A percentile compares a stretch with the other conserved stretches of the same genome.
Conservation (phyloP, 2,797 vertebrate genomes). For the Siniperca scherzeri region DNA sequence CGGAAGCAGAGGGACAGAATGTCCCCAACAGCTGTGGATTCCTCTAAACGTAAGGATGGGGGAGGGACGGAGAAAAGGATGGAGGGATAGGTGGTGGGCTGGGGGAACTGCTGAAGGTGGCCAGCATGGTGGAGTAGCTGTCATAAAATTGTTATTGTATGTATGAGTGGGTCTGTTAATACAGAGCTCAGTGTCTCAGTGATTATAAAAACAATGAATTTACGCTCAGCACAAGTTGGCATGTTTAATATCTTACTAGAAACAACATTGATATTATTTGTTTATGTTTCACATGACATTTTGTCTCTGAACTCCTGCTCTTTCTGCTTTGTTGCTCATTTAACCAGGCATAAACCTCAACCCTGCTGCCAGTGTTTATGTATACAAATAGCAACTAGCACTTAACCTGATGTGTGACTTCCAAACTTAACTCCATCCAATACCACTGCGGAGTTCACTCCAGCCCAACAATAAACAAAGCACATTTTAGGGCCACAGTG, state of each 20-base stretch:
- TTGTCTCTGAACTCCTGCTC: constrained; percentile 34
- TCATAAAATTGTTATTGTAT: neutral
- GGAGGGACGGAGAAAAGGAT: constrained; percentile 23
- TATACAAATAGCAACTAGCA: constrained; percentile 65
- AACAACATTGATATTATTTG: constrained; percentile 11
- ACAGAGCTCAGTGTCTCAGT: neutral
- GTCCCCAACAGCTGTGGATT: constrained; percentile 85
- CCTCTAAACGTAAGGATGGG: constrained; percentile 59
- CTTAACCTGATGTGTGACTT: constrained; percentile 58
- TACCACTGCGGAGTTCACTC: constrained; percentile 39
- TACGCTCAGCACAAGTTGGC: neutral
- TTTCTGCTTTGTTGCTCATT: constrained; percentile 41
- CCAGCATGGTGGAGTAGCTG: constrained; percentile 12
- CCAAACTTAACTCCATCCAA: constrained; percentile 47
- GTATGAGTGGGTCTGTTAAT: neutral
- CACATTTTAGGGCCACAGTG: constrained; percentile 44
- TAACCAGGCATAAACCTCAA: constrained; percentile 26
- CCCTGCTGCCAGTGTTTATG: constrained; percentile 45
- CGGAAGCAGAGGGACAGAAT: constrained; percentile 81
- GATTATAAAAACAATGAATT: neutral
- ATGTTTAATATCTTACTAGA: constrained; percentile 4
- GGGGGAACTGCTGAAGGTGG: constrained; percentile 30
- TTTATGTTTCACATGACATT: constrained; percentile 8
- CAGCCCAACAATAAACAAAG: constrained; percentile 63
- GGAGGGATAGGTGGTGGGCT: constrained; percentile 39